Conservation (phyloP, 2,888 invertebrate species). For the Heliothis peltigera region DNA sequence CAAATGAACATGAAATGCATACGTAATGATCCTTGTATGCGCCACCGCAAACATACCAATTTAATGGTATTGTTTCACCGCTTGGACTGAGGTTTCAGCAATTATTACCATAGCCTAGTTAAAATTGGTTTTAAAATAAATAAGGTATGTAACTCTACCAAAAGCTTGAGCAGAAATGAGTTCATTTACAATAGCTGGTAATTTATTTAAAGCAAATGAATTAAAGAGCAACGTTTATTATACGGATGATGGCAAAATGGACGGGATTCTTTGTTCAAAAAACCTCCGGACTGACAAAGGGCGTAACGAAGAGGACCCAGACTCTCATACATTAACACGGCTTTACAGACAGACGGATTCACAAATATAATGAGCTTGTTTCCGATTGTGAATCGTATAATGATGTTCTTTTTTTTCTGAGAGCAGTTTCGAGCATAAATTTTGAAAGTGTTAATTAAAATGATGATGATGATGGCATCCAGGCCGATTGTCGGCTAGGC, state of each 20-base stretch:
- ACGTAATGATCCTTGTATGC: constrained; percentile 23
- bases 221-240: constrained; percentile 54
- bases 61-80: constrained; percentile 27
- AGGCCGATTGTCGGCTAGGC: no score
- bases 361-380: constrained; percentile 57
- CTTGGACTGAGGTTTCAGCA: constrained; percentile 36
- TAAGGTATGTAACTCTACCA: constrained; percentile 25
- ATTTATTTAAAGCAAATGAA: constrained; percentile 55
- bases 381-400: constrained; percentile 31
- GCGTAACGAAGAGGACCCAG: constrained; percentile 33
- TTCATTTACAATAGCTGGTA: constrained; percentile 49
- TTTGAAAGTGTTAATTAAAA: not conserved
- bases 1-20: constrained; percentile 45
- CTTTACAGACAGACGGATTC: constrained; percentile 40
- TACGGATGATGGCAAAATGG: constrained; percentile 42
- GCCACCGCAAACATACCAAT: constrained; percentile 40
- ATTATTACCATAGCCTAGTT: constrained; percentile 28
- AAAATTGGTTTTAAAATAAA: constrained; percentile 47
- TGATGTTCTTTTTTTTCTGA: constrained; percentile 17
- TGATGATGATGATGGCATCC: no score
- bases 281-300: constrained; percentile 35
- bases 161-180: constrained; percentile 28
- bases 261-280: constrained; percentile 37
- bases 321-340: constrained; percentile 45
- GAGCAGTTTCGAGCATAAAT: no score